Base-by-base conservation (phyloP, 2,113 vertebrate species). In the Pholis gunnellus region DNA sequence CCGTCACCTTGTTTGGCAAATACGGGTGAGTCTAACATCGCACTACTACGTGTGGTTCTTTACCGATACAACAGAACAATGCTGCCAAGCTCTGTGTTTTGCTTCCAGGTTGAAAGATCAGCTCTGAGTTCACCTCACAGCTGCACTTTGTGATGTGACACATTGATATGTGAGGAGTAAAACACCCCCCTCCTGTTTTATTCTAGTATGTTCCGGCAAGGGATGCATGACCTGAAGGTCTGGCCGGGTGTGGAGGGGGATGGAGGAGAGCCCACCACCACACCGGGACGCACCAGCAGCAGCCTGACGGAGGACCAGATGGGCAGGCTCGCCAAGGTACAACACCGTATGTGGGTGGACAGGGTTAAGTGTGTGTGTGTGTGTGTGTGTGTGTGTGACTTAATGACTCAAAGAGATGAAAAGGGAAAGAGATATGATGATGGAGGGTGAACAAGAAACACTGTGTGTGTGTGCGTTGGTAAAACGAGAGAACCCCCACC, bases 211-310 rank as follows among this genome's bases (percentile, higher is more conserved):
- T 99, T 99, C 87, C 96, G 97, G 13, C 98, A 99, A 93, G 98
- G 98, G 70, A 99, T 99, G 98, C 98, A 99, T 31, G 98, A 99
- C 88, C 94, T 99, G 88, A 99, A 99, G 90, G 98, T 99, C 63
- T 99, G 98, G 98, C 98, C 98, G 10, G 97, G 97, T 0, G 96
- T 99, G 42, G 97, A 98, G 93, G 98, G 98, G 40, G 98, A 99
- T 67, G 98, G 98, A 63, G 96, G 95, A 0, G 97, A 99, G 87
- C 97, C 96, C 81, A 99, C 97, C 73, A 96, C 89, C 92, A 99
- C 98, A 70, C 98, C 98, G 0, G 98, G 98, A 63, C 96, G 97
- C 82, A 98, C 98, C 60, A 98, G 97, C 94, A 99, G 97, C 90
- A 96, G 96, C 25, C 86, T 97, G 81, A 94, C 97, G 5, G 98